Conservation (phyloP, 2,113 vertebrate species). For the Oryzias melastigma region DNA sequence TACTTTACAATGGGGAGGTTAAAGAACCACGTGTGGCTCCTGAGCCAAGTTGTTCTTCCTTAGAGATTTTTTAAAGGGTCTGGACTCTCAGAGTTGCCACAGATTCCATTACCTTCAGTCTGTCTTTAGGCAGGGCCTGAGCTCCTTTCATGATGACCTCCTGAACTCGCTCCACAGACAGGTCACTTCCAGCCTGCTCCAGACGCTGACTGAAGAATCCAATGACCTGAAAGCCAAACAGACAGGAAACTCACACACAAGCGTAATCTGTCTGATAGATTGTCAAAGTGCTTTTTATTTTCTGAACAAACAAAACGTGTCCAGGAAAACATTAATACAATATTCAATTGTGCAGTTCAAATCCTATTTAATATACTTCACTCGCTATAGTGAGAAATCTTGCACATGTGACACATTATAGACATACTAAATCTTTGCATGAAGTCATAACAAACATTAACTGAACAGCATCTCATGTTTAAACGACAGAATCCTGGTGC, state of each 20-base stretch:
- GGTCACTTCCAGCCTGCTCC: conserved; percentile 91
- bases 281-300: no score
- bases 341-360: no score
- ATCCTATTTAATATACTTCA: no score
- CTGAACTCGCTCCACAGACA: conserved; percentile 94
- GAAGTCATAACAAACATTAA: neutral
- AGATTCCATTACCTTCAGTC: conserved; percentile 84
- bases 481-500: neutral
- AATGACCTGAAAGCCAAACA: conserved; percentile 82
- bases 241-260: conserved; percentile 23
- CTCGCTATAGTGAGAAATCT: neutral
- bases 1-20: no score
- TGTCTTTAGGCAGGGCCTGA: conserved; percentile 92
- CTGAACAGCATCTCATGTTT: neutral
- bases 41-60: no score
- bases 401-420: neutral
- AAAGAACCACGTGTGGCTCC: no score
- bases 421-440: no score
- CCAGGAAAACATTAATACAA: no score
- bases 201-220: conserved; percentile 93
- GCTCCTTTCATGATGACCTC: conserved; percentile 98
- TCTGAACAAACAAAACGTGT: no score
- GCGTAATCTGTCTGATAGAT: neutral
- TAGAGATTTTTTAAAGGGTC: no score
- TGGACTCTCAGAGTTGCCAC: no score